These are phyloP conservation scores for Pseudolycoriella hygida DNA, from an alignment of 2,888 invertebrate genomes.

Conservation along the genomic window DNA sequence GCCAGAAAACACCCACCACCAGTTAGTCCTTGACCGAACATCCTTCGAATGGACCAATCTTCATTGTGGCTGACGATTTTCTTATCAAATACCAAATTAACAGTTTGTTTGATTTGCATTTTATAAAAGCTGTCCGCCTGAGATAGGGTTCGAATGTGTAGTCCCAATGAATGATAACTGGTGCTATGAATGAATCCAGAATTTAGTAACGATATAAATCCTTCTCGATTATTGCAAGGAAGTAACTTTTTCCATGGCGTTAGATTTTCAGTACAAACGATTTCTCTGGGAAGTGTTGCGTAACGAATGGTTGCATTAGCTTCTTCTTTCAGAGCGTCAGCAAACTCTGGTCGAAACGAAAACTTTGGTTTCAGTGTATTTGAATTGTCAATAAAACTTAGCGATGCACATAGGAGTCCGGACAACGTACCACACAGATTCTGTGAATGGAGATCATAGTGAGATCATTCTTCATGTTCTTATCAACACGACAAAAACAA, in stretches of 20 bases:
- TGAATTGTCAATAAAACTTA: slow-evolving; percentile 78
- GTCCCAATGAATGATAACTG: slow-evolving; percentile 76
- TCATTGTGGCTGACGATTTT: slow-evolving; percentile 19
- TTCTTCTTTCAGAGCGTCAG: slow-evolving; percentile 6
- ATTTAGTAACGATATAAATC: slow-evolving; percentile 73
- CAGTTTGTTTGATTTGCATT: slow-evolving; percentile 67
- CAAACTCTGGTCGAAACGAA: slow-evolving; percentile 51
- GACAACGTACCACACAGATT: slow-evolving; percentile 79
- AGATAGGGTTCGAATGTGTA: slow-evolving; percentile 71
- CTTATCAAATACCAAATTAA: slow-evolving; percentile 75
- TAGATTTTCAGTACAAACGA: slow-evolving; percentile 95
- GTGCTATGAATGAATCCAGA: slow-evolving; percentile 84
- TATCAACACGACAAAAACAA: too few species aligned
- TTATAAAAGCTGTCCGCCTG: slow-evolving; percentile 17
- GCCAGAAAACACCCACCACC: slow-evolving; percentile 64
- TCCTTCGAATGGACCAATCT: slow-evolving; percentile 71
- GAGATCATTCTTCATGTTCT: too few species aligned
- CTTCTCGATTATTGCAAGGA: slow-evolving; percentile 83
- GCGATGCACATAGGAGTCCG: slow-evolving; percentile 88
- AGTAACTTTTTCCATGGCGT: slow-evolving; percentile 96
- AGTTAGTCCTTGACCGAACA: slow-evolving; percentile 74
- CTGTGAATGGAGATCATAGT: too few species aligned
- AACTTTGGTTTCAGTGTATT: slow-evolving; percentile 73
- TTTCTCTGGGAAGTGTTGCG: slow-evolving; percentile 85
- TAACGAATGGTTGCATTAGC: slow-evolving; percentile 38